Evolutionary conservation across 2,113 vertebrate genomes (phyloP).

Genomic region (Dascyllus trimaculatus): DNA sequence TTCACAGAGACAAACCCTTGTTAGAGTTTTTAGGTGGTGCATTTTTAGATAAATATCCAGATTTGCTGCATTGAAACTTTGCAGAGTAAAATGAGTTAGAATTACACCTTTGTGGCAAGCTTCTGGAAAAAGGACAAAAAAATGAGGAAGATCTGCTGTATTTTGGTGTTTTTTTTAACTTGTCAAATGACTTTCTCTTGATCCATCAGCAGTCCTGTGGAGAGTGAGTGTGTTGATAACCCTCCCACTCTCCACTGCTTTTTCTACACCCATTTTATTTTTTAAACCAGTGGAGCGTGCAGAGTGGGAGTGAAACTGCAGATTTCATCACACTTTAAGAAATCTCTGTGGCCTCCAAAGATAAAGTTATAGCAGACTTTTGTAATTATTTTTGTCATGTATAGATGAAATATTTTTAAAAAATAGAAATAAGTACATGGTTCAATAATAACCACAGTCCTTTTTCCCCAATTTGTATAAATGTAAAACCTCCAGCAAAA

Average conservation of each 20-base stretch:
- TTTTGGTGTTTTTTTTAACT: constrained; percentile 34
- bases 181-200: constrained; percentile 40
- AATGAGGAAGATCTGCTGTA: not conserved
- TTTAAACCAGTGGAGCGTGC: constrained; percentile 8
- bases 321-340: constrained; percentile 29
- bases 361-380: not conserved
- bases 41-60: constrained; percentile 20
- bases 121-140: too few relatives aligned
- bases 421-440: not conserved
- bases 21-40: not conserved
- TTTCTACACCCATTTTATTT: constrained; percentile 7
- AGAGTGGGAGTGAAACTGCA: constrained; percentile 38
- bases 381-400: not conserved
- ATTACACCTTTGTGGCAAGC: not conserved
- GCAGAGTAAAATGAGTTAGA: not conserved
- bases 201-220: constrained; percentile 41
- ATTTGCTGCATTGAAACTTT: constrained; percentile 20
- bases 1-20: too few relatives aligned
- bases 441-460: not conserved
- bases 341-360: constrained; percentile 1
- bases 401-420: not conserved
- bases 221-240: constrained; percentile 25
- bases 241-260: constrained; percentile 13
- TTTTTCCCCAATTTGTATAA: not conserved
- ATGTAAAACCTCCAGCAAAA: not conserved